A percentile compares a stretch with the other conserved stretches of the same genome.
phyloP scores from a whole-genome alignment of 2,113 vertebrate genomes.

The Zootoca vivipara region DNA sequence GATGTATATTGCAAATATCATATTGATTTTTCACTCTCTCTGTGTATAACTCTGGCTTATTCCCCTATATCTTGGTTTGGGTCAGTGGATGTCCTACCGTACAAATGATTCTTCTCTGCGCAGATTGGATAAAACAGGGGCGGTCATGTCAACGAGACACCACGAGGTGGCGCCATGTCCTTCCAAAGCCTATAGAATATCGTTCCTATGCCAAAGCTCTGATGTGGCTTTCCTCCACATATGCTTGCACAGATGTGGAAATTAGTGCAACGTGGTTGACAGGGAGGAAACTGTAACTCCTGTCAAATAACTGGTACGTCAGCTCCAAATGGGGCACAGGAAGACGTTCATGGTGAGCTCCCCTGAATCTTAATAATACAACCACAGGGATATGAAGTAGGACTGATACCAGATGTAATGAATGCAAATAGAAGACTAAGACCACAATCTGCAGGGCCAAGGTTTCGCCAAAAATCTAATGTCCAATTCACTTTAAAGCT shows the following conservation, averaged over 20 bases:
- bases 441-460: neutral
- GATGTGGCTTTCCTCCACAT: neutral
- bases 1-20: neutral
- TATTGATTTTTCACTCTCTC: neutral
- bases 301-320: neutral
- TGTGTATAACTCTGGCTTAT: neutral
- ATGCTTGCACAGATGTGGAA: neutral
- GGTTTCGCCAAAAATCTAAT: neutral
- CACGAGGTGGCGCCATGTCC: neutral
- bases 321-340: neutral
- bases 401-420: neutral
- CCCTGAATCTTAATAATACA: neutral
- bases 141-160: neutral
- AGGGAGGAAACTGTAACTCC: neutral
- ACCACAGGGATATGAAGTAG: neutral
- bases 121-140: accelerated
- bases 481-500: too few relatives aligned
- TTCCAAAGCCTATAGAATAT: neutral
- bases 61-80: neutral
- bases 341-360: neutral
- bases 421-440: neutral
- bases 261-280: neutral
- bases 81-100: neutral
- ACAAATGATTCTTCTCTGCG: neutral
- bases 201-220: neutral